Conservation (phyloP, 2,113 vertebrate genomes). For the Ramphastos sulfuratus region DNA sequence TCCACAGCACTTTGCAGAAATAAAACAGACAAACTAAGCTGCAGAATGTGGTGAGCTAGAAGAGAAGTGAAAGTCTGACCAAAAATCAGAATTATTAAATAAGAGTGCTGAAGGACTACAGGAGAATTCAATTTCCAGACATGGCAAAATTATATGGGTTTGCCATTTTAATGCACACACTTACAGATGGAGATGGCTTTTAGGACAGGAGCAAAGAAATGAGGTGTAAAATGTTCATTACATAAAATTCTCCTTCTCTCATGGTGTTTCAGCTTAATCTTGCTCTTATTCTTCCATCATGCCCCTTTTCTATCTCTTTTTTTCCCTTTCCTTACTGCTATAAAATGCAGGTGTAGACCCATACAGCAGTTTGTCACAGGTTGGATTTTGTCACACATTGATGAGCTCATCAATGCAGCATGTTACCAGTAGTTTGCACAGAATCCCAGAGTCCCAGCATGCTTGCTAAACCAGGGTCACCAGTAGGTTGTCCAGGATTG, state of each 20-base stretch:
- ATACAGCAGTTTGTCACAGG: too few relatives aligned
- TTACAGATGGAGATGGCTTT: background rate
- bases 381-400: too few relatives aligned
- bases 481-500: too few relatives aligned
- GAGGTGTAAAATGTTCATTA: background rate
- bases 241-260: background rate
- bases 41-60: background rate
- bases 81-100: background rate
- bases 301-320: background rate
- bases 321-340: background rate
- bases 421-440: background rate
- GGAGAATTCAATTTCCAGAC: constrained; percentile 1
- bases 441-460: too few relatives aligned
- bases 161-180: background rate
- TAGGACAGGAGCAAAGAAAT: background rate
- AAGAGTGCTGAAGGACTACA: background rate
- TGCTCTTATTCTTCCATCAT: background rate
- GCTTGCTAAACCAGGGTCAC: too few relatives aligned
- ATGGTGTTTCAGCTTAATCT: background rate
- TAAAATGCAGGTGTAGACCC: background rate
- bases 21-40: background rate
- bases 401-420: background rate
- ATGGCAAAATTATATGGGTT: background rate
- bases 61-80: background rate
- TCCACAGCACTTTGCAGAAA: background rate